Percentiles rank a stretch among this genome's conserved stretches.
These are phyloP conservation scores for Cyclargus thomasi DNA, from an alignment of 1,140 invertebrate genomes.

Conservation along the genomic window DNA sequence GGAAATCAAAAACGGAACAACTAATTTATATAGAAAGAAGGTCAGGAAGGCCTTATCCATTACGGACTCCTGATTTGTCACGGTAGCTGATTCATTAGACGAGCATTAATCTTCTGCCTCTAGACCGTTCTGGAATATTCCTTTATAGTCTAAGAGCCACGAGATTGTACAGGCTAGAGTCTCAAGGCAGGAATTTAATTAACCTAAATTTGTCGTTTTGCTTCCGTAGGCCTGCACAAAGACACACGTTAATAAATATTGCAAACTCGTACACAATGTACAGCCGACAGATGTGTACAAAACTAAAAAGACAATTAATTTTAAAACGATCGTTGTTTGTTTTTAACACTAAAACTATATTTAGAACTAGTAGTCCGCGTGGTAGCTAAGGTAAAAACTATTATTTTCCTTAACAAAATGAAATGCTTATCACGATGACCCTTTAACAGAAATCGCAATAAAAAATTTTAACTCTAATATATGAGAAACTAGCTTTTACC, in stretches of 20 bases:
- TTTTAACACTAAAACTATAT: too few relatives aligned
- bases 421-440: too few relatives aligned
- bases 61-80: constrained; percentile 56
- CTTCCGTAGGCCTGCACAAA: not conserved
- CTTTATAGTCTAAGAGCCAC: not conserved
- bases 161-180: constrained; percentile 4
- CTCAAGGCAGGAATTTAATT: constrained; percentile 9
- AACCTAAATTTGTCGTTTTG: constrained; percentile 9
- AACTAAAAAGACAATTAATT: not conserved
- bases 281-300: not conserved
- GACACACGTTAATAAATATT: not conserved
- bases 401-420: too few relatives aligned
- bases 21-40: constrained; percentile 36
- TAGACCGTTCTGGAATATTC: not conserved
- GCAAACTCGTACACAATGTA: not conserved
- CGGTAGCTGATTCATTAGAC: constrained; percentile 57
- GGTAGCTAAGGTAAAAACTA: too few relatives aligned
- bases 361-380: too few relatives aligned
- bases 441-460: too few relatives aligned
- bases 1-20: constrained; percentile 36
- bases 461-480: too few relatives aligned
- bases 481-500: too few relatives aligned
- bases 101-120: constrained; percentile 45
- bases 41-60: constrained; percentile 45
- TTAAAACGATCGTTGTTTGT: too few relatives aligned